Conservation (phyloP, 1,140 invertebrate species). For the Fopius arisanus region DNA sequence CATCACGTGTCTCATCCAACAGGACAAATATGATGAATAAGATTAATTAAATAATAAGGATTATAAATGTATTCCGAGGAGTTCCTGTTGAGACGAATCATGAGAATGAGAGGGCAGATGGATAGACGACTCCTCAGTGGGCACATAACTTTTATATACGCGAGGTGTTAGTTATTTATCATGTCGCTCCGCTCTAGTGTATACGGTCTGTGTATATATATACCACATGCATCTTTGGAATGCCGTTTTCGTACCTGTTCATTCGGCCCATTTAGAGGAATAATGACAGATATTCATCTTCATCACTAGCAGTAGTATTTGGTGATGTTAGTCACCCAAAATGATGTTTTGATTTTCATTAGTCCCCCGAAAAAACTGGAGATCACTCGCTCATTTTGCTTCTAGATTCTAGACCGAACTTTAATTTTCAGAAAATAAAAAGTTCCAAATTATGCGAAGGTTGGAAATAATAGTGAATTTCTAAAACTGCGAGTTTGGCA, state of each 20-base stretch:
- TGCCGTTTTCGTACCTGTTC: not conserved
- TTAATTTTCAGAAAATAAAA: too few relatives aligned
- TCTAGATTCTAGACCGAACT: too few relatives aligned
- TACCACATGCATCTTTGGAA: not conserved
- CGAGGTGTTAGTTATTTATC: constrained; percentile 1
- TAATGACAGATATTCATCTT: not conserved
- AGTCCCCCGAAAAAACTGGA: too few relatives aligned
- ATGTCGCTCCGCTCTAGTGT: not conserved
- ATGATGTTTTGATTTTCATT: too few relatives aligned
- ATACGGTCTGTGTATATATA: too few relatives aligned
- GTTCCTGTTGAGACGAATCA: constrained; percentile 10
- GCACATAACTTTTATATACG: not conserved
- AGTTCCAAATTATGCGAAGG: too few relatives aligned
- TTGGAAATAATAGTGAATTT: too few relatives aligned
- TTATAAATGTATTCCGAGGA: constrained; percentile 26
- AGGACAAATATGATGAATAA: constrained; percentile 11
- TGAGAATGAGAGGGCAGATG: constrained; percentile 15
- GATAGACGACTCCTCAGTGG: not conserved
- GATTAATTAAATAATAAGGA: constrained; percentile 34
- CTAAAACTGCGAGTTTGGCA: too few relatives aligned
- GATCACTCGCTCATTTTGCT: too few relatives aligned
- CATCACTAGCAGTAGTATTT: not conserved
- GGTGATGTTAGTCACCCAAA: not conserved
- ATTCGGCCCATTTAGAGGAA: not conserved
- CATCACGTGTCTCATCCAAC: constrained; percentile 5